These are phyloP conservation scores for Paramormyrops kingsleyae DNA, from an alignment of 2,113 vertebrate genomes.

Conservation along the genomic window DNA sequence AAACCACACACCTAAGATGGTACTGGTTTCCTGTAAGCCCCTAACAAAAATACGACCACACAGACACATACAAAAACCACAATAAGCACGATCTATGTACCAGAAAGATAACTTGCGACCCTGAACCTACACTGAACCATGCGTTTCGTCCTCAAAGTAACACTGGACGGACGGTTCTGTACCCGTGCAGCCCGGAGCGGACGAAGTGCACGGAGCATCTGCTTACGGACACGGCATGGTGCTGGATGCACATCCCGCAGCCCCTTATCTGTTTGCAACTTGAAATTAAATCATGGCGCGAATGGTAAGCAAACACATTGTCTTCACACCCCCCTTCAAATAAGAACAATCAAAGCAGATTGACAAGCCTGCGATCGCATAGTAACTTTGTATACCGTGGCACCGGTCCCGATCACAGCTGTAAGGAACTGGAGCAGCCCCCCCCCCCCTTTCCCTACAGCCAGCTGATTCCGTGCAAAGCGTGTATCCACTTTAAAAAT, in stretches of 20 bases:
- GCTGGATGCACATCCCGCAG: background rate
- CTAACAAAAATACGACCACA: background rate
- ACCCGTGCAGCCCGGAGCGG: background rate
- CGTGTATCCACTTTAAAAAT: background rate
- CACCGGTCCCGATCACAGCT: background rate
- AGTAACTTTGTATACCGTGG: background rate
- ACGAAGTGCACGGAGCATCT: background rate
- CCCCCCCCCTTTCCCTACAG: background rate
- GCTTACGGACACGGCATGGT: background rate
- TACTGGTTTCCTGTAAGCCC: background rate
- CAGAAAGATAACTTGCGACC: background rate
- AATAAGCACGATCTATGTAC: background rate
- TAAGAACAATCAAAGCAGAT: background rate
- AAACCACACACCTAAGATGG: background rate
- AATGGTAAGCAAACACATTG: background rate
- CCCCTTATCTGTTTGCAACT: background rate
- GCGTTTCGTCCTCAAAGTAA: background rate
- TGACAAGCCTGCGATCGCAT: background rate
- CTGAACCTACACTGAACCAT: background rate
- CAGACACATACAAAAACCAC: background rate
- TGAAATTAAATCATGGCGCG: background rate
- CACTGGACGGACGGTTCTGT: background rate
- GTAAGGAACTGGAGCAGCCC: background rate
- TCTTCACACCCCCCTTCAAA: background rate
- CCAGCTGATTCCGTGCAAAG: slow-evolving; percentile 3